phyloP scores from a whole-genome alignment of 1,140 invertebrate genomes.

The Pogonomyrmex barbatus region DNA sequence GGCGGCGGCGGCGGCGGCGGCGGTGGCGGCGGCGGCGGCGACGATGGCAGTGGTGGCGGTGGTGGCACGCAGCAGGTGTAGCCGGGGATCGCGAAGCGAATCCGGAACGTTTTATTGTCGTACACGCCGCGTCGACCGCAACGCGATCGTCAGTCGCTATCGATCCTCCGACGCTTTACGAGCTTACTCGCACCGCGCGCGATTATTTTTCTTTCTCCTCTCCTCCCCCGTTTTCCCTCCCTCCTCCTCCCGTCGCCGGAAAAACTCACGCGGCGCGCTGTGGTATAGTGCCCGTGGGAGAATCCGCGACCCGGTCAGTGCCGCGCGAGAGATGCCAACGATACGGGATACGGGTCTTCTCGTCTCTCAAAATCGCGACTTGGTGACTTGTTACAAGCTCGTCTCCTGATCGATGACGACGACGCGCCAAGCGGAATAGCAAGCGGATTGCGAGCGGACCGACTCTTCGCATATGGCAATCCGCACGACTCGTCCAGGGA shows the following conservation, averaged over 20 bases:
- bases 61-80: constrained; percentile 66
- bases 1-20: constrained; percentile 1
- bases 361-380: not conserved
- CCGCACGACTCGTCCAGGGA: not conserved
- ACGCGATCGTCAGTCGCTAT: constrained; percentile 66
- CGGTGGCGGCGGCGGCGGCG: constrained; percentile 15
- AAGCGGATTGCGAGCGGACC: not conserved
- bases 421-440: not conserved
- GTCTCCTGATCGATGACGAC: not conserved
- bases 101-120: constrained; percentile 74
- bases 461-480: constrained; percentile 11
- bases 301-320: constrained; percentile 2
- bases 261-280: not conserved
- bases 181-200: constrained; percentile 6
- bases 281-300: not conserved
- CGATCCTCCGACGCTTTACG: constrained; percentile 49
- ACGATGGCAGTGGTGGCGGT: not conserved
- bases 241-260: not conserved
- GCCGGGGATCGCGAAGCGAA: constrained; percentile 71
- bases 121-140: constrained; percentile 54
- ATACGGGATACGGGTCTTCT: constrained; percentile 11
- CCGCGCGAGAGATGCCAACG: constrained; percentile 31
- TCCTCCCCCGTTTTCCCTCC: constrained; percentile 15
- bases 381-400: too few relatives aligned
- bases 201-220: not conserved